Evolutionary conservation across 2,888 invertebrate genomes (phyloP).

Genomic region (Sesia bembeciformis): DNA sequence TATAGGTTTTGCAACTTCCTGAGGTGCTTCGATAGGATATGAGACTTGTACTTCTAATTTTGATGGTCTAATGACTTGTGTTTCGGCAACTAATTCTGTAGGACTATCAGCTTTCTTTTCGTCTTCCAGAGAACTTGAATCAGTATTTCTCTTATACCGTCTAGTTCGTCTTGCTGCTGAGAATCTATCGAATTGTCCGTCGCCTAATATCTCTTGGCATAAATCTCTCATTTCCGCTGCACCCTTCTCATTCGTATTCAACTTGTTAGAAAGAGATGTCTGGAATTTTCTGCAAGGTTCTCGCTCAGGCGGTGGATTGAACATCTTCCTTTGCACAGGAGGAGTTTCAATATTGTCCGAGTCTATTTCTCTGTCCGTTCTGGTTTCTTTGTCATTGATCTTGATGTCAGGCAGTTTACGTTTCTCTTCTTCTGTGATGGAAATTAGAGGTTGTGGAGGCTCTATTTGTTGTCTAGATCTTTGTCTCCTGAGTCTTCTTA

Average conservation of each 20-base stretch:
- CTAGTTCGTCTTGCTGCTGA: slow-evolving; percentile 87
- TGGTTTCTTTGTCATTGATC: slow-evolving; percentile 30
- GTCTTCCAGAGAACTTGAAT: slow-evolving; percentile 74
- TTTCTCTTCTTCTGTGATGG: slow-evolving; percentile 78
- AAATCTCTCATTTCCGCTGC: slow-evolving; percentile 55
- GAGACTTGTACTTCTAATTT: slow-evolving; percentile 70
- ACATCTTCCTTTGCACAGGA: slow-evolving; percentile 82
- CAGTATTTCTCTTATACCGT: slow-evolving; percentile 81
- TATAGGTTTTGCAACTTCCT: slow-evolving; percentile 49
- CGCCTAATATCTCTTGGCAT: slow-evolving; percentile 76
- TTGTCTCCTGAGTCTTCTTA: slow-evolving; percentile 74
- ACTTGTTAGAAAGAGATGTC: slow-evolving; percentile 32
- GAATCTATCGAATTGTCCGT: slow-evolving; percentile 89
- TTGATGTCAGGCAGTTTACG: slow-evolving; percentile 68
- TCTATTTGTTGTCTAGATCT: slow-evolving; percentile 69
- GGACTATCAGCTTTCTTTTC: slow-evolving; percentile 62
- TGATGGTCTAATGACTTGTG: slow-evolving; percentile 65
- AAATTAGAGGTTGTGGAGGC: slow-evolving; percentile 56
- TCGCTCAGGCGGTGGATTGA: slow-evolving; percentile 77
- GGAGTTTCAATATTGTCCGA: slow-evolving; percentile 94
- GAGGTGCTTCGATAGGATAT: slow-evolving; percentile 53
- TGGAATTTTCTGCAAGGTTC: slow-evolving; percentile 75
- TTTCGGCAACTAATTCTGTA: slow-evolving; percentile 67
- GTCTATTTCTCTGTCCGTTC: slow-evolving; percentile 85
- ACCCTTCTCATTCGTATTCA: slow-evolving; percentile 33